phyloP scores from a whole-genome alignment of 92 coral and sea anemone genomes.

The Porites divaricata region DNA sequence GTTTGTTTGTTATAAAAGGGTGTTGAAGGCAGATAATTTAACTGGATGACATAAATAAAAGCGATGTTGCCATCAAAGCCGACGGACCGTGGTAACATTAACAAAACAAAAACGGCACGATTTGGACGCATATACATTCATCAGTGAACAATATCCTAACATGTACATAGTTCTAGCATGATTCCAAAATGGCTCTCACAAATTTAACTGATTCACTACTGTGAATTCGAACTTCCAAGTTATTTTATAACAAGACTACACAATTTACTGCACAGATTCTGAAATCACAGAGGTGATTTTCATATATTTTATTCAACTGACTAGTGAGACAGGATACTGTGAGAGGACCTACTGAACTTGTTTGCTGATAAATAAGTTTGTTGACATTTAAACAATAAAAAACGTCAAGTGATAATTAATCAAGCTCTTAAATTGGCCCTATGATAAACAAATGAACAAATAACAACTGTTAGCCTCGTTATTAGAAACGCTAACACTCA shows the following conservation, averaged over 20 bases:
- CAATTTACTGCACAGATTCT: too few species aligned
- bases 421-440: not conserved
- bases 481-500: not conserved
- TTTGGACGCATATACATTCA: too few species aligned
- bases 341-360: not conserved
- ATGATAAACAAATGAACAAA: not conserved
- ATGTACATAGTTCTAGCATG: not conserved
- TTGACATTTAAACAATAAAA: too few species aligned
- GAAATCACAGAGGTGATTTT: too few species aligned
- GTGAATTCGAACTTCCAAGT: not conserved
- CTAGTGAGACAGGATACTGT: not conserved
- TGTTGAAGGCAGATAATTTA: conserved; percentile 42
- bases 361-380: not conserved
- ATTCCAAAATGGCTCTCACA: not conserved
- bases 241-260: not conserved
- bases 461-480: not conserved
- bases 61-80: conserved; percentile 3
- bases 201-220: not conserved
- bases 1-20: conserved; percentile 29
- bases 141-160: not conserved
- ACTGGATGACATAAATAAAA: conserved; percentile 6
- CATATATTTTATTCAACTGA: too few species aligned
- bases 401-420: not conserved
- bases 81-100: conserved; percentile 12
- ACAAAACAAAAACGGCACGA: too few species aligned